These are phyloP conservation scores for Cetonia aurata DNA, from an alignment of 2,888 invertebrate genomes.

Conservation along the genomic window DNA sequence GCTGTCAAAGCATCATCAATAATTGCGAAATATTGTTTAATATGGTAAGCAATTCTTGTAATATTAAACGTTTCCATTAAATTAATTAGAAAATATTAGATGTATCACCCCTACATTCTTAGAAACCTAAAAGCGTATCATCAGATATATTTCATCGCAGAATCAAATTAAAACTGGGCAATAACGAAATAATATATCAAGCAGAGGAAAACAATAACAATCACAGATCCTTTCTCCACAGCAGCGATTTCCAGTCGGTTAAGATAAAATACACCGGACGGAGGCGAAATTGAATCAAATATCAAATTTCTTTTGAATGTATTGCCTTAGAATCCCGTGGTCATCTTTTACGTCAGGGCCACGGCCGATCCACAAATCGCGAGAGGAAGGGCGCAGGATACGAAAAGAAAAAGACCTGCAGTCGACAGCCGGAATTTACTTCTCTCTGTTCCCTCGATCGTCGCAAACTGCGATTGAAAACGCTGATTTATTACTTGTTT, in stretches of 20 bases:
- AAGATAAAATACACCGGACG: slow-evolving; percentile 21
- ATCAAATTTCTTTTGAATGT: slow-evolving; percentile 37
- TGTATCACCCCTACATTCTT: too few species aligned
- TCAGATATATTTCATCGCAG: not conserved
- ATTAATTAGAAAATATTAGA: too few species aligned
- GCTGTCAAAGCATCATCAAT: too few species aligned
- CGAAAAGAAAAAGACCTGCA: slow-evolving; percentile 36
- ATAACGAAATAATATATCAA: slow-evolving; percentile 25
- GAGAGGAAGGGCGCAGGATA: slow-evolving; percentile 15
- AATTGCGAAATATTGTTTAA: too few species aligned
- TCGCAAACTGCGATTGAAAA: slow-evolving; percentile 49
- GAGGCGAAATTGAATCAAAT: slow-evolving; percentile 36
- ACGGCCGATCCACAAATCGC: slow-evolving; percentile 36
- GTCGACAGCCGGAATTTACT: slow-evolving; percentile 48
- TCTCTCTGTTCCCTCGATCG: slow-evolving; percentile 44
- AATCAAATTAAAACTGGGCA: slow-evolving; percentile 15
- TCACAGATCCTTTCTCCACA: slow-evolving; percentile 11
- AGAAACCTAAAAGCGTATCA: too few species aligned
- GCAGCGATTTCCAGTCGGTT: not conserved
- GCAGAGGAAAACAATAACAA: slow-evolving; percentile 14
- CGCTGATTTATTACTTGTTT: slow-evolving; percentile 50
- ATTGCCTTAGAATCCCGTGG: slow-evolving; percentile 17
- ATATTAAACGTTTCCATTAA: too few species aligned
- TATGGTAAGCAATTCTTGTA: too few species aligned
- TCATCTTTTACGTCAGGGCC: slow-evolving; percentile 37